Conservation (phyloP, 2,113 vertebrate species). For the Papio anubis region DNA sequence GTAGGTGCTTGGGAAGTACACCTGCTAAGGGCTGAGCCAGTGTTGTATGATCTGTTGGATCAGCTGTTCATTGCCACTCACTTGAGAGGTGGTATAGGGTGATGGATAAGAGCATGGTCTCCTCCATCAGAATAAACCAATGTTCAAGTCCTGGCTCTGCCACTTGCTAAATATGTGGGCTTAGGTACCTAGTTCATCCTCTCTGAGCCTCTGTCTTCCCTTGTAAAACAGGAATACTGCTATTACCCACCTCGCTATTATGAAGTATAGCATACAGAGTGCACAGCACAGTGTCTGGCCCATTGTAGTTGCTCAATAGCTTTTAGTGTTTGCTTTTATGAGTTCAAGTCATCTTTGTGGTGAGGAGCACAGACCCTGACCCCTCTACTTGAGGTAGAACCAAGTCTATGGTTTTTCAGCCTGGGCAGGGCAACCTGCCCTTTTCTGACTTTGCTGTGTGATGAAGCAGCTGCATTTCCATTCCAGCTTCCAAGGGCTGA, state of each 20-base stretch:
- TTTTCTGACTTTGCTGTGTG: background rate
- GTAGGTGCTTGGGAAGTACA: background rate
- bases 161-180: background rate
- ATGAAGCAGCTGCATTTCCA: background rate
- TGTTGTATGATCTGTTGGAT: accelerated
- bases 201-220: background rate
- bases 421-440: background rate
- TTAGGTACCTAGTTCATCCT: background rate
- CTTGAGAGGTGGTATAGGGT: background rate
- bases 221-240: background rate
- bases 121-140: background rate
- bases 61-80: background rate
- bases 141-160: background rate
- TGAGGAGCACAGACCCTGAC: background rate
- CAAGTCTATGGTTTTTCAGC: background rate
- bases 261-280: too few relatives aligned
- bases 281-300: background rate
- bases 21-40: background rate
- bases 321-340: background rate
- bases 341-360: background rate
- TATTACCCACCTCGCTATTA: background rate
- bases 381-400: background rate
- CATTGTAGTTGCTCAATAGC: background rate
- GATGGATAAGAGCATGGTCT: background rate
- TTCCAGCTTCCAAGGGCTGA: background rate